Base-by-base conservation (phyloP, 2,113 vertebrate species). In the Coptodon rendalli region DNA sequence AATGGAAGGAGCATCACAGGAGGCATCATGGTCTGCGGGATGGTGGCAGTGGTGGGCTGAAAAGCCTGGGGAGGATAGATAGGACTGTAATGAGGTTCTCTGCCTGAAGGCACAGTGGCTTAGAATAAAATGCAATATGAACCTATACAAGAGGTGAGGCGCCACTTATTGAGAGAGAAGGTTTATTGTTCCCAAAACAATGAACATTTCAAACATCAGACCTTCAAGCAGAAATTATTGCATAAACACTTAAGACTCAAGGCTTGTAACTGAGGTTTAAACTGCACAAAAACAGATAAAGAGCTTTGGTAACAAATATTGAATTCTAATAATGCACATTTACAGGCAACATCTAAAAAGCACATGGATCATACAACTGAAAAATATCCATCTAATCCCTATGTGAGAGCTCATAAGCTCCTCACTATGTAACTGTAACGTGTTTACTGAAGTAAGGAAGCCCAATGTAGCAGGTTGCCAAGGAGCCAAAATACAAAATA, bases 1-100 rank as follows among this genome's bases (percentile, higher is more conserved):
- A 29, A 93, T 7, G 2, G 94, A 13, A 12, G 91, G 52, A 82
- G 43, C 50, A 16, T 68, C 80, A 90, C 80, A 54, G 82, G 82
- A 82, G 92, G 90, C 79, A 90, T 87, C 40, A 57, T 19, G 2
- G 86, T 83, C 24, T 96, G 96, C 1, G 95, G 88, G 82, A 96
- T 86, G 22, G 93, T 71, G 88, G 93, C 40, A 2, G 92, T 61
- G 88, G 93, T 45, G 3, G 96, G 95, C 85, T 80, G 92, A 13
- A 92, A 38, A 90, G 86, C 59, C 4, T 89, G 85, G 45, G 80
- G 86, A 88, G 78, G 45, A 85, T 56, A 89, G 78, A 89, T 81
- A 82, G 76, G 78, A 31, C 80, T 22, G 53, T 95, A 95, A 95
- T 95, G 94, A 96, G 91, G 79, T 85, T 83, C 81, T 86, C 50